Evolutionary conservation across 2,113 vertebrate species (phyloP), one percentile per base, ranked within the genome.

Genomic region (Oryzias celebensis): DNA sequence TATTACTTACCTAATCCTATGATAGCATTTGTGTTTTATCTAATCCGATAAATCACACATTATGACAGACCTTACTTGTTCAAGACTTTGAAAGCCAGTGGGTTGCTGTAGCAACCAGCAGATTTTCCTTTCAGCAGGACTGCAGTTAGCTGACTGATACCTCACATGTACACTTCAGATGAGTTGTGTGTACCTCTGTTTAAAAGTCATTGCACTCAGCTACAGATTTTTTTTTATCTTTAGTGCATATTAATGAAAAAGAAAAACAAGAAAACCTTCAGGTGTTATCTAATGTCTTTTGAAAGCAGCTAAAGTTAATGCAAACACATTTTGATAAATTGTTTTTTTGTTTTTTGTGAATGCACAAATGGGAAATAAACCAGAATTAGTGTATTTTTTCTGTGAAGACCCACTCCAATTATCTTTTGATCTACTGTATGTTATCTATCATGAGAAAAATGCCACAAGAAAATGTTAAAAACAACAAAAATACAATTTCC

Each of bases 21-120:
- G 52, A 45, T 28, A 51, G 28, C 24, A 45, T 46, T 62, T 28
- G 31, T 36, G 10, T 62, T 17, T 59, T 65, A 46, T 46, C 54
- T 58, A 62, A 68, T 80, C 51, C 20, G 57, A 80, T 62, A 36
- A 68, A 50, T 72, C 67, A 50, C 43, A 64, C 36, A 64, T 73
- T 71, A 75, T 53, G 45, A 60, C 70, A 71, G 61, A 82, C 53
- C 51, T 55, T 17, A 14, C 41, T 62, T 71, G 75, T 80, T 80
- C 49, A 60, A 70, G 70, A 73, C 77, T 71, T 77, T 61, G 75
- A 78, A 74, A 76, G 69, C 65, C 70, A 67, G 82, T 71, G 22
- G 20, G 87, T 87, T 87, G 65, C 80, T 79, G 84, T 44, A 71
- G 80, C 58, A 87, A 87, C 87, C 65, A 58, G 60, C 75, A 53